Base-by-base conservation (phyloP, 2,113 vertebrate species). In the Oreochromis aureus region DNA sequence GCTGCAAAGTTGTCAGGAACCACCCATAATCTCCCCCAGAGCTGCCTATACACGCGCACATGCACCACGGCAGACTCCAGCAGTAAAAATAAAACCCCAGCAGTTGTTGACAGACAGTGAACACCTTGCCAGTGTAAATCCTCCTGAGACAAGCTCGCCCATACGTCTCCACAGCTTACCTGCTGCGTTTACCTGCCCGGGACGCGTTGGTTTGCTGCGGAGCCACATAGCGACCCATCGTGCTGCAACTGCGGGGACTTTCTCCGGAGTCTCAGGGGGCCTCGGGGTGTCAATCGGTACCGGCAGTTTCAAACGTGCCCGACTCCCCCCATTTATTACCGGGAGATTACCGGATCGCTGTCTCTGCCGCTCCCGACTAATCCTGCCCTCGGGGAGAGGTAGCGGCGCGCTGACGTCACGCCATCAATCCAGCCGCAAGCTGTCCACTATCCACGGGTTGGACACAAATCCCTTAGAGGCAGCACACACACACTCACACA, bases 301-400 rank as follows among this genome's bases (percentile, higher is more conserved):
- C 46, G 73, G 81, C 86, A 24, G 91, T 89, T 94, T 87, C 84
- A 88, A 95, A 92, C 92, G 91, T 81, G 44, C 86, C 85, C 90
- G 89, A 95, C 93, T 96, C 91, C 93, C 94, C 93, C 91, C 89
- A 83, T 90, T 89, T 90, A 54, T 93, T 84, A 89, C 80, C 89
- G 81, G 63, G 87, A 97, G 96, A 96, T 96, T 95, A 97, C 95
- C 87, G 92, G 93, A 93, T 92, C 93, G 91, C 89, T 90, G 93
- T 93, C 93, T 93, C 93, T 93, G 84, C 88, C 80, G 89, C 94
- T 94, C n/a, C 91, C 93, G 95, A 96, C 95, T 96, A 96, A 96
- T 95, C 91, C 92, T 88, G 91, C 92, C 93, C 91, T 94, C 89
- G 7, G 80, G 84, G 93, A 93, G 94, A 97, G 95, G 96, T 96